Percentiles rank a stretch among this genome's conserved stretches.
Evolutionary conservation across 2,797 vertebrate genomes (phyloP).

Genomic region (Diplodus sargus): DNA sequence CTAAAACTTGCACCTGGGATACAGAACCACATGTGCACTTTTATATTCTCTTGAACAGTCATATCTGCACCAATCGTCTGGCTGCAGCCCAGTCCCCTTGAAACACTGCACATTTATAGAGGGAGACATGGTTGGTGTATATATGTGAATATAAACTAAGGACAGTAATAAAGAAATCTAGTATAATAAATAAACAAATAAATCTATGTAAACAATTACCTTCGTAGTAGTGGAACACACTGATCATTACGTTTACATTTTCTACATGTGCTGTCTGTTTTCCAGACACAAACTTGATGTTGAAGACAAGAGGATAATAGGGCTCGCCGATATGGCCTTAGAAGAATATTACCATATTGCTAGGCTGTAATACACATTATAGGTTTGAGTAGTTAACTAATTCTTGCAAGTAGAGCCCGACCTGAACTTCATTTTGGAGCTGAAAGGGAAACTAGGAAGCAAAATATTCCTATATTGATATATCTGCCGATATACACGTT

Average conservation of each 20-base stretch:
- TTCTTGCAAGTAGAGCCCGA: neutral
- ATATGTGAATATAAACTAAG: conserved; percentile 36
- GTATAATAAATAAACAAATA: neutral
- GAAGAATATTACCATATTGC: too few species aligned
- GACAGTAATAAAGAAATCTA: conserved; percentile 12
- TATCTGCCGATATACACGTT: too few species aligned
- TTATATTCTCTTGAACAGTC: conserved; percentile 41
- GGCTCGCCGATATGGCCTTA: too few species aligned
- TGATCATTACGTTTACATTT: neutral
- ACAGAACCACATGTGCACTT: conserved; percentile 29
- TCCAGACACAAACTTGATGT: neutral
- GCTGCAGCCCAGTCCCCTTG: conserved; percentile 16
- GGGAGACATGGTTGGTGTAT: neutral
- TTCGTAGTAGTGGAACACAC: neutral
- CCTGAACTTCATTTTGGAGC: too few species aligned
- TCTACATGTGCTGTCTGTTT: neutral
- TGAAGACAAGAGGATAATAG: neutral
- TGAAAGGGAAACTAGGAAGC: too few species aligned
- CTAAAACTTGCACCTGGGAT: conserved; percentile 27
- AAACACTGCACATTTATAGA: conserved; percentile 34
- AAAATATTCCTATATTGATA: too few species aligned
- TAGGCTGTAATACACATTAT: too few species aligned
- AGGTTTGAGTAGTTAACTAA: neutral
- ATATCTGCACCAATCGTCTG: conserved; percentile 14
- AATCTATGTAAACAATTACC: neutral